Conservation (phyloP, 2,113 vertebrate species). For the Sitta europaea region DNA sequence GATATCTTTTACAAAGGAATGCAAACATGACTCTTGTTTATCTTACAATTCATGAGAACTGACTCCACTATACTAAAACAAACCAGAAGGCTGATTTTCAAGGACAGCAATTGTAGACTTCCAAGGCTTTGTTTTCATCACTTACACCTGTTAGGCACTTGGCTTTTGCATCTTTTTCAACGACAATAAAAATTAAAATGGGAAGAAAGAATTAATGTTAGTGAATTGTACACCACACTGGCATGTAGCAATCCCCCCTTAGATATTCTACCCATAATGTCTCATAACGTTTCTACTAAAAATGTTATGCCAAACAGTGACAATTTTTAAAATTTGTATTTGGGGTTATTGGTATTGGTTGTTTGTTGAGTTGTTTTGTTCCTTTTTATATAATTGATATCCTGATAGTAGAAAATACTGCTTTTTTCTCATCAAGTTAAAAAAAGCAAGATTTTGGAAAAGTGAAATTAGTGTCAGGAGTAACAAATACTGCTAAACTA, state of each 20-base stretch:
- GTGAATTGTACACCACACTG: neutral
- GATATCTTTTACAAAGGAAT: no score
- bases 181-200: neutral
- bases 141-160: neutral
- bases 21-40: no score
- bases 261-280: neutral
- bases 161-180: neutral
- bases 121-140: neutral
- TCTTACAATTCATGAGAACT: no score
- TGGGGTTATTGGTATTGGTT: fast-evolving
- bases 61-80: no score
- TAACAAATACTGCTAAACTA: neutral
- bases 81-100: no score
- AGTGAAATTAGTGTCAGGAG: neutral
- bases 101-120: no score
- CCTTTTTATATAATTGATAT: neutral
- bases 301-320: neutral
- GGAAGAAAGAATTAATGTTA: neutral
- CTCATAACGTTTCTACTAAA: neutral
- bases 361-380: neutral
- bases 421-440: neutral
- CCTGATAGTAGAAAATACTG: neutral
- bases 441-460: neutral
- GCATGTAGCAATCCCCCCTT: neutral
- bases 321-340: fast-evolving